phyloP scores from a whole-genome alignment of 1,140 invertebrate genomes.

The Drosophila persimilis region DNA sequence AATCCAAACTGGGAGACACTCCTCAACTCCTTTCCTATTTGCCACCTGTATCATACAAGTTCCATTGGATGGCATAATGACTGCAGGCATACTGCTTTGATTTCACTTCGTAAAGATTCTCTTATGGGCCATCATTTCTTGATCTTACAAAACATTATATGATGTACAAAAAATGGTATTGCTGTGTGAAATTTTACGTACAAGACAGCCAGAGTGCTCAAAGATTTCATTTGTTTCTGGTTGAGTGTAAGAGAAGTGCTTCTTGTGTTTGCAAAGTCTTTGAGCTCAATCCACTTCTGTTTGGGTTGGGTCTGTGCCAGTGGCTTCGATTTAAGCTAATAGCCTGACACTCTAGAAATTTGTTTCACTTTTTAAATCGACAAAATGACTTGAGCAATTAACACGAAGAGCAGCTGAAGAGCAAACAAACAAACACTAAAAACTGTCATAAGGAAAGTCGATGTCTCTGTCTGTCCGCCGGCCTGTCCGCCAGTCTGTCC shows the following conservation, averaged over 20 bases:
- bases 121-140: not conserved
- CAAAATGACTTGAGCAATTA: slow-evolving; percentile 63
- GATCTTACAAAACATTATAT: slow-evolving; percentile 1
- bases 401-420: slow-evolving; percentile 36
- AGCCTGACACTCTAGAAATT: slow-evolving; percentile 75
- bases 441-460: slow-evolving; percentile 74
- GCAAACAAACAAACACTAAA: slow-evolving; percentile 17
- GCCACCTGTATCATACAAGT: too few relatives aligned
- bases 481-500: not conserved
- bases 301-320: slow-evolving; percentile 32
- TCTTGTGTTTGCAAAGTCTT: slow-evolving; percentile 29
- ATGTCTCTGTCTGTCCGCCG: slow-evolving; percentile 5
- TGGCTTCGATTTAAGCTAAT: slow-evolving; percentile 65
- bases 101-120: too few relatives aligned
- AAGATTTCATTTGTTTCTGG: slow-evolving; percentile 18
- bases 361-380: slow-evolving; percentile 77
- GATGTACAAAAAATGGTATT: slow-evolving; percentile 33
- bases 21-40: too few relatives aligned
- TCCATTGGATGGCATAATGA: too few relatives aligned
- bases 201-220: slow-evolving; percentile 3
- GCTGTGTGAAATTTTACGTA: slow-evolving; percentile 40
- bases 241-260: not conserved
- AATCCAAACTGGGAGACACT: too few relatives aligned
- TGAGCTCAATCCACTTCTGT: slow-evolving; percentile 27
- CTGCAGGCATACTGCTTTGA: too few relatives aligned